Conservation (phyloP, 2,113 vertebrate genomes). For the Dendrocopos noguchii region DNA sequence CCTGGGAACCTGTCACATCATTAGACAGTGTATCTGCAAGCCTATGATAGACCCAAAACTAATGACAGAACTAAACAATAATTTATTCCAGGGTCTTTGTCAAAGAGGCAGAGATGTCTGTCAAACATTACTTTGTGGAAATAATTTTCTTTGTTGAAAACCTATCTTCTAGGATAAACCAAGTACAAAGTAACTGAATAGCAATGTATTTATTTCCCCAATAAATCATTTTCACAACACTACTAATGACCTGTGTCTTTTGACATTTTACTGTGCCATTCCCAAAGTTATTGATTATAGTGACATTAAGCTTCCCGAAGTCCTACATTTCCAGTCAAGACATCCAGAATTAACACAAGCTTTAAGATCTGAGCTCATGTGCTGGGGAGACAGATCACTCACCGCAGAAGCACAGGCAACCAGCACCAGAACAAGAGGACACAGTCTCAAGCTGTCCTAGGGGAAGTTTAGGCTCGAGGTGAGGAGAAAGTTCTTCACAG, state of each 20-base stretch:
- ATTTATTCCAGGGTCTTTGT: neutral
- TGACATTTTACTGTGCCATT: neutral
- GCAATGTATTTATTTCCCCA: neutral
- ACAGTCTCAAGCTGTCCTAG: too few species aligned
- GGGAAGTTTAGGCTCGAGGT: too few species aligned
- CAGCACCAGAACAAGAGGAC: too few species aligned
- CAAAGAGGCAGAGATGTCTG: neutral
- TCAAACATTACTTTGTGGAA: neutral
- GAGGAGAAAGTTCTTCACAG: too few species aligned
- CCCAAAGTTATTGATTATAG: neutral
- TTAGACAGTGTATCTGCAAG: neutral
- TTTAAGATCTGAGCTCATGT: neutral
- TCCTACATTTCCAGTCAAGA: neutral
- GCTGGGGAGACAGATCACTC: neutral
- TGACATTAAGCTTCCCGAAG: neutral
- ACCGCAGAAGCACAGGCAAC: neutral
- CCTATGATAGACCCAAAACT: neutral
- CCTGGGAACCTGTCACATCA: neutral
- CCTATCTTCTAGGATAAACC: neutral
- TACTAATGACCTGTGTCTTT: neutral
- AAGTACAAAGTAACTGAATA: neutral
- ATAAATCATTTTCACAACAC: neutral
- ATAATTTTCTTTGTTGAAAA: constrained; percentile 3
- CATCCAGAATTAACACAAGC: neutral
- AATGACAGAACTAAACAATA: neutral